Evolutionary conservation across 2,888 invertebrate species (phyloP), one percentile per base, ranked within the genome.

Genomic region (Cheilosia grossa): DNA sequence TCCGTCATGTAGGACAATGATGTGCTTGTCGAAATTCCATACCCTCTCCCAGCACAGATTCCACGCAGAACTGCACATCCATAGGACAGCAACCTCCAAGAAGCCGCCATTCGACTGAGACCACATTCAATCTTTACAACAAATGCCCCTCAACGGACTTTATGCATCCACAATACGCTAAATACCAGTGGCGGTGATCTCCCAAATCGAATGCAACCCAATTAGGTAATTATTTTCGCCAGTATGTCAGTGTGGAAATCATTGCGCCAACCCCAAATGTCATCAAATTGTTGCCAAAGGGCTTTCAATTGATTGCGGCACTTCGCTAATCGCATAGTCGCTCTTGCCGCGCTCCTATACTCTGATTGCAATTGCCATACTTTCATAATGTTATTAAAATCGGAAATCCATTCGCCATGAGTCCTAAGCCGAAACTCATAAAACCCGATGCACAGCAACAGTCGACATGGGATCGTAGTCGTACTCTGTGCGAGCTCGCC

Each of bases 331-430:
- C 72, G 30, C 19, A 30, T 53, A 61, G 42, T 42, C 51, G 53
- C 40, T 30, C 40, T 30, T 17, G 19, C 37, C 37, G 4, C 3
- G 9, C 13, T 4, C 13, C 4, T 9, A 21, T 21, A 44, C 13
- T 51, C 21, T 37, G 54, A 74, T 64, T 64, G 44, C 61, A 33
- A 49, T 58, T 58, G 75, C 51, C 58, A 59, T 67, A 67, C 66
- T 67, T 59, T 67, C 59, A 37, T 67, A 75, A 75, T 75, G 27
- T 67, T 51, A 75, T 75, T 75, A 51, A 75, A 75, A 59, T 67
- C 42, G 59, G 51, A 53, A 59, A 67, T 58, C 66, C 37, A 49
- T 63, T 10, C 53, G 30, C 19, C 61, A 5, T 2, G 27, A 7
- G 33, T 9, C 33, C 21, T 24, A 21, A 42, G 30, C 54, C 54